Evolutionary conservation across 2,113 vertebrate genomes (phyloP), one percentile per base, ranked within the genome.

Genomic region (Taurulus bubalis): DNA sequence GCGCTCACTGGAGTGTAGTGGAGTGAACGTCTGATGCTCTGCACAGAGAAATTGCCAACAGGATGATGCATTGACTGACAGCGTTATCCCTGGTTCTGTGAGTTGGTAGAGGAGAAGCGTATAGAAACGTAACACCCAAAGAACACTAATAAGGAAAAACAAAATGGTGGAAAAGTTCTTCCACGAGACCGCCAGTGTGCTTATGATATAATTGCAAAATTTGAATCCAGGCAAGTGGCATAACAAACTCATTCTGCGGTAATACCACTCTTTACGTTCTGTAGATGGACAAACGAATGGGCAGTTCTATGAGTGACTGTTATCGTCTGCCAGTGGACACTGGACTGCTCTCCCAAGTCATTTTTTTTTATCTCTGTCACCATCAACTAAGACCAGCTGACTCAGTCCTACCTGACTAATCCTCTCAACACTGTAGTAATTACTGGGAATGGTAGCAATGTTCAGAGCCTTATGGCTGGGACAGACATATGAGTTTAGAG

Each of bases 341-440:
- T 69, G 55, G 66, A 73, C 63, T 36, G 14, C 32, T 65, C 28
- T 30, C 22, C 62, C 14, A 58, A 71, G 55, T 82, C 69, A 82
- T 84, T 18, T 83, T 84, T 18, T 83, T 78, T 69, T 75, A 75
- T 82, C 58, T 87, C 42, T 79, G 60, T 74, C 67, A 69, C 28
- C 28, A 80, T 63, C 42, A 64, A 70, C 70, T 79, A 42, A 84
- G 36, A 80, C 36, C 49, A 79, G 59, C 60, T 79, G 75, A 87
- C 78, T 83, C 85, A 79, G 77, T 79, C 71, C 66, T 75, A 55
- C 55, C 58, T 72, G 60, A 77, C 67, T 78, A 88, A 91, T 90
- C 89, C 69, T 55, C 45, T 56, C 38, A 20, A 22, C 34, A 5
- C 60, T 70, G 38, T 26, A 75, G 77, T 60, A 78, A 32, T 78